These are phyloP conservation scores for Diplogasteroides magnus DNA, from an alignment of 1,140 invertebrate species.

Conservation along the genomic window DNA sequence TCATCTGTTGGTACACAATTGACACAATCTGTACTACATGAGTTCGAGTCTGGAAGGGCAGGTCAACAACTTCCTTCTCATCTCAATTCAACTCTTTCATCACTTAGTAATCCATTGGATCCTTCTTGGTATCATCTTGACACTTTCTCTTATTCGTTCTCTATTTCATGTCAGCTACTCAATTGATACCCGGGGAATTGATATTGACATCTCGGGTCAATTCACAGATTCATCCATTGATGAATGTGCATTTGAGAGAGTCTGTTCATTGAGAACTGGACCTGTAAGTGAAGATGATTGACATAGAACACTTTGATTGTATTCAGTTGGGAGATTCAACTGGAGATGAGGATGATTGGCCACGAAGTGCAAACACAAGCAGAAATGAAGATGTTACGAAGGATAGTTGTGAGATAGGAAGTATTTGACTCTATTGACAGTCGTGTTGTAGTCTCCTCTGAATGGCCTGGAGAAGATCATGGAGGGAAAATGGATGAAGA, in stretches of 20 bases:
- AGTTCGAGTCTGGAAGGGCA: neutral
- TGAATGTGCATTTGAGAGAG: neutral
- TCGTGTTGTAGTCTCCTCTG: neutral
- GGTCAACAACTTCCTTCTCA: neutral
- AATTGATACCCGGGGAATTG: neutral
- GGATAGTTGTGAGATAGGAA: neutral
- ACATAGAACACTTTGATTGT: too few relatives aligned
- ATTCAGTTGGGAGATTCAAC: neutral
- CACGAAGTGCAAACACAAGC: neutral
- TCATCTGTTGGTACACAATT: too few relatives aligned
- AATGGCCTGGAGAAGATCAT: neutral
- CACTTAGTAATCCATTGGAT: neutral
- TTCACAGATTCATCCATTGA: neutral
- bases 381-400: neutral
- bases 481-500: constrained; percentile 6
- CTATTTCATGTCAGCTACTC: neutral
- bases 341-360: neutral
- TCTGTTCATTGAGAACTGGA: neutral
- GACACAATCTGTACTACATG: neutral
- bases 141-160: too few relatives aligned
- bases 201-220: neutral
- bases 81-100: neutral
- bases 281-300: too few relatives aligned
- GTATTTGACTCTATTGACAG: neutral
- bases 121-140: neutral